A percentile compares a stretch with the other conserved stretches of the same genome.
These are phyloP conservation scores for Bubo scandiacus DNA, from an alignment of 2,113 vertebrate genomes.

Conservation along the genomic window DNA sequence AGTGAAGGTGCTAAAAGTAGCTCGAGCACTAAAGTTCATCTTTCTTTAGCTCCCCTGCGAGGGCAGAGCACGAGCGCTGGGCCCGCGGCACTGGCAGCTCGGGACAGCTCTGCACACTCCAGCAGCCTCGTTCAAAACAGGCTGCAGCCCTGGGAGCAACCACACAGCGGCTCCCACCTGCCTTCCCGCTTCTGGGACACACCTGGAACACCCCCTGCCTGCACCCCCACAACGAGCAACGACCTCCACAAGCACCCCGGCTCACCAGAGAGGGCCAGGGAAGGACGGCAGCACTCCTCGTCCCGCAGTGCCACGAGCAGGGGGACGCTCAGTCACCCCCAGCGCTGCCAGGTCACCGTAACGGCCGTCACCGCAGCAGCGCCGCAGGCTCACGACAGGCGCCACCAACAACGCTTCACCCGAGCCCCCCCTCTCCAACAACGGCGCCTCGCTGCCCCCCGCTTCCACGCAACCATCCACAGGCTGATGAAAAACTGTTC, in stretches of 20 bases:
- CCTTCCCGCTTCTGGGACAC: background rate
- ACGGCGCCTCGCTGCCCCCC: background rate
- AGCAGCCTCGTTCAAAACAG: accelerated
- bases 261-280: background rate
- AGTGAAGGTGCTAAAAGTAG: conserved; percentile 10
- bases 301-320: accelerated
- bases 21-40: background rate
- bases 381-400: background rate
- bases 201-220: accelerated
- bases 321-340: background rate
- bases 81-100: background rate
- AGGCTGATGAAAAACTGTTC: background rate
- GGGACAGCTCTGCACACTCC: background rate
- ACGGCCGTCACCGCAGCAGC: accelerated
- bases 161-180: background rate
- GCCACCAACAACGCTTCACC: accelerated
- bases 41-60: background rate
- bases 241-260: too few species aligned
- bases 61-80: background rate
- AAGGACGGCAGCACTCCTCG: accelerated
- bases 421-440: background rate
- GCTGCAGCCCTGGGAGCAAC: background rate
- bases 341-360: accelerated
- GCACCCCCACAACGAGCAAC: accelerated
- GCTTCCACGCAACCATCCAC: background rate